These are phyloP conservation scores for Belgica antarctica DNA, from an alignment of 2,888 invertebrate genomes.

Conservation along the genomic window DNA sequence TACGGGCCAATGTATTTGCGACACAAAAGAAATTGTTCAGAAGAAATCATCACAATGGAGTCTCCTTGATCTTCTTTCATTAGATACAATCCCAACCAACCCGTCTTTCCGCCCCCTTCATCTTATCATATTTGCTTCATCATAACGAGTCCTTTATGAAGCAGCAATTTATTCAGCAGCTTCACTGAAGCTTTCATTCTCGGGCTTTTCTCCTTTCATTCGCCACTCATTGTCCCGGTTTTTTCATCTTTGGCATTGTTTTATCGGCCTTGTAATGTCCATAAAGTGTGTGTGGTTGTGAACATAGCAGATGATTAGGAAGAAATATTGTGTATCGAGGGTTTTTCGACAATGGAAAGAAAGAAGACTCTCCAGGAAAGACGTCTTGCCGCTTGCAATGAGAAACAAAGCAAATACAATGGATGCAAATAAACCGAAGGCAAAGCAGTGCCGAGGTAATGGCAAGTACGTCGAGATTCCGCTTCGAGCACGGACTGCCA, in stretches of 20 bases:
- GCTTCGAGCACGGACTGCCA: not conserved
- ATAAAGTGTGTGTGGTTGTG: not conserved
- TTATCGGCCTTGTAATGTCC: constrained; percentile 37
- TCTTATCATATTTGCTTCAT: constrained; percentile 39
- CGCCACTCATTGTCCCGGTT: too few relatives aligned
- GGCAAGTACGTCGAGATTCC: not conserved
- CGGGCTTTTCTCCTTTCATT: constrained; percentile 15
- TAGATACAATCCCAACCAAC: not conserved
- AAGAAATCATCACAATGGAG: constrained; percentile 17
- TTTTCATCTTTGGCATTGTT: constrained; percentile 40
- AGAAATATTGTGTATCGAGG: too few relatives aligned
- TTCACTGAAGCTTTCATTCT: constrained; percentile 28
- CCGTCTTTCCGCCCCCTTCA: not conserved
- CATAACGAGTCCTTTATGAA: constrained; percentile 30
- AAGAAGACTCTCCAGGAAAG: constrained; percentile 4
- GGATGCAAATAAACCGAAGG: too few relatives aligned
- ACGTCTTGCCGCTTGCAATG: not conserved
- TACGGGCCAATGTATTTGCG: not conserved
- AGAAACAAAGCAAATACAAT: not conserved
- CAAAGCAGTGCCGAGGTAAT: not conserved
- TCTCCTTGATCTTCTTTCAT: constrained; percentile 28
- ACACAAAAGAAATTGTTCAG: constrained; percentile 23
- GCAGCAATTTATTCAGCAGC: not conserved
- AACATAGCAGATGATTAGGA: constrained; percentile 11
- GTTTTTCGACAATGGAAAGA: too few relatives aligned